A percentile compares a stretch with the other conserved stretches of the same genome.
Evolutionary conservation across 2,113 vertebrate species (phyloP).

Genomic region (Vanacampus margaritifer): DNA sequence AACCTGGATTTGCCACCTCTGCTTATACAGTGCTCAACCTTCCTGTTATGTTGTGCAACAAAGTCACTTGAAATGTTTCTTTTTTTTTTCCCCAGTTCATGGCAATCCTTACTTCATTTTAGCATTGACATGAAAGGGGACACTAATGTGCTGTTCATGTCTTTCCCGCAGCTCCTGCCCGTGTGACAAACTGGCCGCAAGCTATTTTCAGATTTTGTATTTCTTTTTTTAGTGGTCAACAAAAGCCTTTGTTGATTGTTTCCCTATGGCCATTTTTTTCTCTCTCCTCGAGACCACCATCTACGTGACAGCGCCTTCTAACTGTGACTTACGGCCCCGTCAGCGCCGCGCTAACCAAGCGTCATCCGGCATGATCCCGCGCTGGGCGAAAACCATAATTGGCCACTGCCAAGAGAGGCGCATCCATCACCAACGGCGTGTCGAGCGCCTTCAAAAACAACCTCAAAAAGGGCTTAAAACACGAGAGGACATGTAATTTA

Average conservation of each 20-base stretch:
- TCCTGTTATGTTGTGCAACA: slow-evolving; percentile 41
- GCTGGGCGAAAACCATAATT: background rate
- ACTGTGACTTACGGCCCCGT: background rate
- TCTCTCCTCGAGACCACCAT: slow-evolving; percentile 68
- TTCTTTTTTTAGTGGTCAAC: slow-evolving; percentile 68
- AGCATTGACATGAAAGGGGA: background rate
- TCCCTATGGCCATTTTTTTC: slow-evolving; percentile 55
- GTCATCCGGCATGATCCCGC: background rate
- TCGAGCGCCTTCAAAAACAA: background rate
- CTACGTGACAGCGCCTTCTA: slow-evolving; percentile 7
- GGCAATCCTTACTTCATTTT: too few species aligned
- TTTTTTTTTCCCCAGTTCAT: too few species aligned
- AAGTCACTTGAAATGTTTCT: too few species aligned
- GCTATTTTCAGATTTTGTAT: slow-evolving; percentile 66
- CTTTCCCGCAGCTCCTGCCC: slow-evolving; percentile 13
- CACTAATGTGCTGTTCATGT: slow-evolving; percentile 6
- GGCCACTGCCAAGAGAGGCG: background rate
- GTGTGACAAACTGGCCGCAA: slow-evolving; percentile 58
- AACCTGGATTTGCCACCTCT: too few species aligned
- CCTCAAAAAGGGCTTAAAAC: background rate
- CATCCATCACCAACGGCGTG: background rate
- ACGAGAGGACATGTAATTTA: background rate
- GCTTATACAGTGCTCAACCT: background rate
- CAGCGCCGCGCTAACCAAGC: background rate
- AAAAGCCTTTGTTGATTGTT: slow-evolving; percentile 57